These are phyloP conservation scores for Teleopsis dalmanni DNA, from an alignment of 1,140 invertebrate species.

Conservation along the genomic window DNA sequence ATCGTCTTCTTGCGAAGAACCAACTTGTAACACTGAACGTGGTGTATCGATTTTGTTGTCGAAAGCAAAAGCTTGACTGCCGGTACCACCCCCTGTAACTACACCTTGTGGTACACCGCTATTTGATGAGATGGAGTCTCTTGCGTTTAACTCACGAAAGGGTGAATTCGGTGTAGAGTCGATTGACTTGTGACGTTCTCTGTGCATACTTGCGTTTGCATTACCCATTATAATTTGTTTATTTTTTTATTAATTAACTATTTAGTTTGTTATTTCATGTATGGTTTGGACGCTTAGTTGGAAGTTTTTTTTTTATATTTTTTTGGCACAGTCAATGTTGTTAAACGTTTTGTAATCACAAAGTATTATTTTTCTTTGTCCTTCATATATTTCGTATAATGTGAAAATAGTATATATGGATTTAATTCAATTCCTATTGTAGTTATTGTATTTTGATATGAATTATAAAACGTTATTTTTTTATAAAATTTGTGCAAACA, in stretches of 20 bases:
- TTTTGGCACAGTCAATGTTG: too few species aligned
- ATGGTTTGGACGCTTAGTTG: too few species aligned
- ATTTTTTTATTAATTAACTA: not conserved
- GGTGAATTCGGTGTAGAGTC: slow-evolving; percentile 39
- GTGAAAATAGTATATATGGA: too few species aligned
- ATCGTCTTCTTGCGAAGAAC: slow-evolving; percentile 59
- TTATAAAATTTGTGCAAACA: too few species aligned
- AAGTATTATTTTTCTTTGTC: too few species aligned
- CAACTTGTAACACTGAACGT: slow-evolving; percentile 41
- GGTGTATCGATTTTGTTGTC: slow-evolving; percentile 66
- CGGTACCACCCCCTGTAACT: slow-evolving; percentile 27
- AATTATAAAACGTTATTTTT: too few species aligned
- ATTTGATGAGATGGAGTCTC: slow-evolving; percentile 20
- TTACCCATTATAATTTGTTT: slow-evolving; percentile 30
- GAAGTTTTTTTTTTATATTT: too few species aligned
- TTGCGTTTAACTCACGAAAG: slow-evolving; percentile 20
- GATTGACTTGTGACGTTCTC: slow-evolving; percentile 42
- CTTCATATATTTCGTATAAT: too few species aligned
- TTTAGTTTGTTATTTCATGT: too few species aligned
- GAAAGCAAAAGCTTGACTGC: slow-evolving; percentile 77
- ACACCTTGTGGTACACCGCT: slow-evolving; percentile 10
- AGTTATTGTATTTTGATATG: too few species aligned
- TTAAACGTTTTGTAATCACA: too few species aligned
- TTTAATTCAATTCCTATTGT: too few species aligned
- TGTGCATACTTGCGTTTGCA: slow-evolving; percentile 36